Conservation (phyloP, 2,888 invertebrate species). For the Hemaris fuciformis region DNA sequence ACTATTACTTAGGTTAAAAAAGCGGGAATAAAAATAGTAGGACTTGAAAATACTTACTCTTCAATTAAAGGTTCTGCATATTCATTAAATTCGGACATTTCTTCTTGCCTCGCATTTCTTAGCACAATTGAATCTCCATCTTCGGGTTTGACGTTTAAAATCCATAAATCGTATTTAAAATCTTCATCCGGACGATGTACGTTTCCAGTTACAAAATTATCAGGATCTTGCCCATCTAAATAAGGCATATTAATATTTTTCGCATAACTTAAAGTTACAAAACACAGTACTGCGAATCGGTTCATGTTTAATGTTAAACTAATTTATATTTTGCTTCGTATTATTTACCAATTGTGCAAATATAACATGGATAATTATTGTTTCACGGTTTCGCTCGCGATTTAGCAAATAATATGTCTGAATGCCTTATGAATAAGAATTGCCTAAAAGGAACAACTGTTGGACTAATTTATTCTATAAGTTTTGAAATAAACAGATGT, state of each 20-base stretch:
- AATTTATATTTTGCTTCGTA: background rate
- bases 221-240: background rate
- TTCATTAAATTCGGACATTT: slow-evolving; percentile 37
- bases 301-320: background rate
- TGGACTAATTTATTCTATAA: too few relatives aligned
- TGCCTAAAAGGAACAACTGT: background rate
- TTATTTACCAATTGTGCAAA: background rate
- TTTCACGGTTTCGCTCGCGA: background rate
- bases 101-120: slow-evolving; percentile 30
- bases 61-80: slow-evolving; percentile 28
- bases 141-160: slow-evolving; percentile 36
- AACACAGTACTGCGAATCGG: background rate
- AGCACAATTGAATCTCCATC: slow-evolving; percentile 23
- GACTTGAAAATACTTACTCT: slow-evolving; percentile 32
- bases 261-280: background rate
- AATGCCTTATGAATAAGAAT: background rate
- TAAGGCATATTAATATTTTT: background rate
- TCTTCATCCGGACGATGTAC: background rate
- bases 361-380: background rate
- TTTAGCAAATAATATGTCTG: background rate
- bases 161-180: slow-evolving; percentile 35
- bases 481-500: background rate
- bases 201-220: background rate
- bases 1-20: too few relatives aligned
- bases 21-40: too few relatives aligned